A percentile compares a stretch with the other conserved stretches of the same genome.
Conservation (phyloP, 2,888 invertebrate genomes). For the Lamellibrachia satsuma region DNA sequence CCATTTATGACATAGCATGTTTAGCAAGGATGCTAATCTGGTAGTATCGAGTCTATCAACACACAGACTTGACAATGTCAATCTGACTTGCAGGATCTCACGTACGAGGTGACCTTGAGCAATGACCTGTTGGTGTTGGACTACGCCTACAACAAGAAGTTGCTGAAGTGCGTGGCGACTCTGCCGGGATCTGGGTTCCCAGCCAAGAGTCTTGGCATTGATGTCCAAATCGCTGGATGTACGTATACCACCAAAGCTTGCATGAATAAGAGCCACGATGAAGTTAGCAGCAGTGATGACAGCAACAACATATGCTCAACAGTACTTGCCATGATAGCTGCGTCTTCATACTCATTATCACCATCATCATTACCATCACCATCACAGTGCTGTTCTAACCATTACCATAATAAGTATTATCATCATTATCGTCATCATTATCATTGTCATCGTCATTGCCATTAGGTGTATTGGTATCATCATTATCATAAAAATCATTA, state of each 20-base stretch:
- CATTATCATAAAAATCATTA: too few relatives aligned
- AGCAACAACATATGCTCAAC: too few relatives aligned
- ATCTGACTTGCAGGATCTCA: constrained; percentile 25
- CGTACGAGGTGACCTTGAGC: constrained; percentile 32
- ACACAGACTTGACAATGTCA: neutral
- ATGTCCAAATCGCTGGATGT: neutral
- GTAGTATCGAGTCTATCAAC: neutral
- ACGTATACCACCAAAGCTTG: neutral
- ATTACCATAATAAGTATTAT: too few relatives aligned
- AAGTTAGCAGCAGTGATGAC: too few relatives aligned
- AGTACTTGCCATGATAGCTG: too few relatives aligned
- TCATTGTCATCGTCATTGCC: too few relatives aligned
- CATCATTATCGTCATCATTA: too few relatives aligned
- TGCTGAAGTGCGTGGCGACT: constrained; percentile 33
- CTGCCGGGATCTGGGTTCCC: constrained; percentile 25
- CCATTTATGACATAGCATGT: too few relatives aligned
- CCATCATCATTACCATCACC: neutral
- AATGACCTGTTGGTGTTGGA: constrained; percentile 32
- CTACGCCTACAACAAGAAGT: constrained; percentile 31
- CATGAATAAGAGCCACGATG: neutral
- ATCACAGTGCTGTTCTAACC: neutral
- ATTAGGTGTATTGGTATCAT: too few relatives aligned
- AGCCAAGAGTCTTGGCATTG: neutral
- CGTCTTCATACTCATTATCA: too few relatives aligned
- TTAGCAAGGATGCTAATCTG: neutral